Evolutionary conservation across 2,888 invertebrate species (phyloP), one percentile per base, ranked within the genome.

Genomic region (Oscheius sp.): DNA sequence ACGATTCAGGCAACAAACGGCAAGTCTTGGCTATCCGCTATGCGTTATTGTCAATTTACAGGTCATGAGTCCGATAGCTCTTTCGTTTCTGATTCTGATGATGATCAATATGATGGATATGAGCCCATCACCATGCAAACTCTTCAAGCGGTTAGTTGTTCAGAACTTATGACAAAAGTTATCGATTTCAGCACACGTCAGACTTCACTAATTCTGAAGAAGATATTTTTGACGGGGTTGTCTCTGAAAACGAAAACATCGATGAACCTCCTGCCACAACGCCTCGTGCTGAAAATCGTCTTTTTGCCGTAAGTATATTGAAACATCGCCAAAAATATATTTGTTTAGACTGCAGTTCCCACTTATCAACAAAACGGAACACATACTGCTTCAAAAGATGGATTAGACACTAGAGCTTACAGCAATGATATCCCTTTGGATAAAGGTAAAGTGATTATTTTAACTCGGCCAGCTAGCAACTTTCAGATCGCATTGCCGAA

Each of bases 401-500:
- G 7, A 7, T 42, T 21, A 21, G 21, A 21, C 21, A 21, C 42
- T 42, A 42, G 4, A 42, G 42, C 42, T 5, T 42, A 7, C 42
- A 42, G 42, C 42, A 70, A 70, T 47, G 70, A 70, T 59, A 70
- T 70, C 32, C 47, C 35, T 7, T 58, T 70, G 32, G 59, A 70
- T 47, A 29, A 58, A 47, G 59, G 70, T 70, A 58, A 29, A 9
- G 21, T 21, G 42, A 42, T 42, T 42, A 42, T 42, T 42, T 42
- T 5, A 42, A 42, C 35, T 33, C 47, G 13, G 21, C 21, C 21
- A 21, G 21, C 21, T 21, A 21, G 21, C 21, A 21, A 21, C 21
- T 65, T 79, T 70, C 33, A 79, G 84, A 80, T 2, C 80, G 79
- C 33, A 63, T 80, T 10, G 70, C 71, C 10, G 72, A 73, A 70